Percentiles rank a stretch among this genome's conserved stretches.
Evolutionary conservation across 2,797 vertebrate species (phyloP).

Genomic region (Sebastes minor): DNA sequence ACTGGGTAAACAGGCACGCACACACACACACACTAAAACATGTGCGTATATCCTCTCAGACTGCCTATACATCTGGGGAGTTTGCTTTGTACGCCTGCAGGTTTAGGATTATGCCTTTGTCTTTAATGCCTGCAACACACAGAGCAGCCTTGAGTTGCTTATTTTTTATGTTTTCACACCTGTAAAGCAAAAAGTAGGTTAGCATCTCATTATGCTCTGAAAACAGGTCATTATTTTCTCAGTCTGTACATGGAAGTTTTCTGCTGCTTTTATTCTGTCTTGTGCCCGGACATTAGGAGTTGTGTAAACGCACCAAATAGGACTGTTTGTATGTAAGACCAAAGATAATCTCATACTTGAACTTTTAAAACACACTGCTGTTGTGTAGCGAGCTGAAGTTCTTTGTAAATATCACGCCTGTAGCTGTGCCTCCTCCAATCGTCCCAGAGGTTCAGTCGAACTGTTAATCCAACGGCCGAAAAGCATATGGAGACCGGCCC

Average conservation of each 20-base stretch:
- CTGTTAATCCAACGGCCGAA: slow-evolving; percentile 34
- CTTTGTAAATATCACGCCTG: neutral
- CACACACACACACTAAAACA: slow-evolving; percentile 2
- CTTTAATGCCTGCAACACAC: slow-evolving; percentile 21
- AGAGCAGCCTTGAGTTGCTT: slow-evolving; percentile 42
- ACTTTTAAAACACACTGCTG: neutral
- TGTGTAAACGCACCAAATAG: neutral
- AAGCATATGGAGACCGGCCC: slow-evolving; percentile 32
- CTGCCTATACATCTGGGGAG: slow-evolving; percentile 46
- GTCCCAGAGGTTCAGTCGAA: slow-evolving; percentile 23
- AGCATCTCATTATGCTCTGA: slow-evolving; percentile 52
- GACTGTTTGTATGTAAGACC: neutral
- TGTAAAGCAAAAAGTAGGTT: slow-evolving; percentile 60
- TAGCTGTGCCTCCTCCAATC: neutral
- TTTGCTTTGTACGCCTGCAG: slow-evolving; percentile 46
- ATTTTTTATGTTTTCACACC: slow-evolving; percentile 57
- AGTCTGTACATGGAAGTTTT: neutral
- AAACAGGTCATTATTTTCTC: slow-evolving; percentile 19
- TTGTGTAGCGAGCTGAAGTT: neutral
- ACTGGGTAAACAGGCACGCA: slow-evolving; percentile 47
- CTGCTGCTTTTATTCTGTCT: neutral
- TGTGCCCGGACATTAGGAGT: neutral
- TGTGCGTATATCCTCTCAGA: slow-evolving; percentile 27
- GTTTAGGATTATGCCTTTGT: slow-evolving; percentile 55
- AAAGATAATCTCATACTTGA: neutral